A percentile compares a stretch with the other conserved stretches of the same genome.
phyloP scores from a whole-genome alignment of 2,113 vertebrate genomes.

The Corythaixoides concolor region DNA sequence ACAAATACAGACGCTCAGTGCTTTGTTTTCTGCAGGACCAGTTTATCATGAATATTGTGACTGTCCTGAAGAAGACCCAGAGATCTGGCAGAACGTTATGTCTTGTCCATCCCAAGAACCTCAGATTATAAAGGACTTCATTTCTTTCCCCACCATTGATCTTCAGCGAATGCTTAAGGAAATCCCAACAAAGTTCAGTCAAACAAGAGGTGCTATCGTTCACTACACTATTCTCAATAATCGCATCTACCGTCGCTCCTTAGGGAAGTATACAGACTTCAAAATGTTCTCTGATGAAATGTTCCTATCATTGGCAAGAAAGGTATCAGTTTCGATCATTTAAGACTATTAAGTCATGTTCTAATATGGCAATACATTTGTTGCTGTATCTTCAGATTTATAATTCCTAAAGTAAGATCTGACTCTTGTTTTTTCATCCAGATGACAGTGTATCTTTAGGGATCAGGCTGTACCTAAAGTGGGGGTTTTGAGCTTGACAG shows the following conservation, averaged over 20 bases:
- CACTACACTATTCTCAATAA: slow-evolving; percentile 89
- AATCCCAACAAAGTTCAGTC: slow-evolving; percentile 82
- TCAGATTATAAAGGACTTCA: slow-evolving; percentile 84
- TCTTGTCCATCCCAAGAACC: slow-evolving; percentile 82
- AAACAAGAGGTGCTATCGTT: slow-evolving; percentile 83
- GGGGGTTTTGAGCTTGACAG: background rate
- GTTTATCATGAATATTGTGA: slow-evolving; percentile 91
- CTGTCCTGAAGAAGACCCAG: slow-evolving; percentile 80
- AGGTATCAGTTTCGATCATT: slow-evolving; percentile 74
- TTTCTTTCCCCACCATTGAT: slow-evolving; percentile 82
- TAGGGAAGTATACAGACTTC: slow-evolving; percentile 96
- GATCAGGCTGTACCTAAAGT: background rate
- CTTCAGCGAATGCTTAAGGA: slow-evolving; percentile 83
- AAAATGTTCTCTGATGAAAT: slow-evolving; percentile 98
- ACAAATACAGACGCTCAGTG: background rate
- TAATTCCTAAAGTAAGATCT: background rate
- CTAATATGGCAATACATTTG: background rate
- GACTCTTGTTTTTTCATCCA: background rate
- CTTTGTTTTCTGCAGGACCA: slow-evolving; percentile 74
- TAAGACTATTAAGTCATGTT: background rate
- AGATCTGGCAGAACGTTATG: slow-evolving; percentile 77
- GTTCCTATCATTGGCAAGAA: slow-evolving; percentile 86
- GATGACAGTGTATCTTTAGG: background rate
- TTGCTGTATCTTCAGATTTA: background rate
- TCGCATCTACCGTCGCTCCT: slow-evolving; percentile 81